A percentile compares a stretch with the other conserved stretches of the same genome.
Evolutionary conservation across 2,797 vertebrate genomes (phyloP).

Genomic region (Malurus leucopterus): DNA sequence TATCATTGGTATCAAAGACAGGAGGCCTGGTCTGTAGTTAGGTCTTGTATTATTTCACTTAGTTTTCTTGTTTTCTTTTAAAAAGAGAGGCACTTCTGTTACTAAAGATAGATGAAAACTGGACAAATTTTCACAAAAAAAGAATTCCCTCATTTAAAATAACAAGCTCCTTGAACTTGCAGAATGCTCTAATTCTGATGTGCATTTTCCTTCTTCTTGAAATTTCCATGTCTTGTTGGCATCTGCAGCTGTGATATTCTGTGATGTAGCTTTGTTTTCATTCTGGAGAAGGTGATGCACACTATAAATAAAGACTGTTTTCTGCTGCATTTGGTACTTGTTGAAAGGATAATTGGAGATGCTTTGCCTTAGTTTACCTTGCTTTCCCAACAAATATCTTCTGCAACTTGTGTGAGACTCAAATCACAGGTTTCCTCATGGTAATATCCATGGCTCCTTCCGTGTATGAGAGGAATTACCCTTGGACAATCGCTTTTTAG

Average conservation of each 20-base stretch:
- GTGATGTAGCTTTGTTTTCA: not conserved
- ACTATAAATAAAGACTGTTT: not conserved
- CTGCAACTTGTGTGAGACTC: not conserved
- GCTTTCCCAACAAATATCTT: not conserved
- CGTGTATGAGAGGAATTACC: not conserved
- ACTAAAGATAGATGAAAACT: not conserved
- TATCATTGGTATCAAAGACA: not conserved
- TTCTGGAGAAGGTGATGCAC: not conserved
- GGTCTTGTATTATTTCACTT: not conserved
- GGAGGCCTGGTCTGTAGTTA: accelerated
- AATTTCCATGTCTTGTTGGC: not conserved
- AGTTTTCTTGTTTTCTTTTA: not conserved
- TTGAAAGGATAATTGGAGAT: not conserved
- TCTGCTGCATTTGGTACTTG: not conserved
- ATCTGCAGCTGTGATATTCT: not conserved
- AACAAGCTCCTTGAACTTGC: not conserved
- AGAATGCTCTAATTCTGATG: not conserved
- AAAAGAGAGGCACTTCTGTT: not conserved
- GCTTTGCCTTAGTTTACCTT: not conserved
- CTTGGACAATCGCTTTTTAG: not conserved
- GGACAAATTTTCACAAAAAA: not conserved
- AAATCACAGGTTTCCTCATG: not conserved
- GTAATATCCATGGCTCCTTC: not conserved
- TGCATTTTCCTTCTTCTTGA: not conserved
- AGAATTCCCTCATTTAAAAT: not conserved